These are phyloP conservation scores for Eulemur rubriventer DNA, from an alignment of 2,797 vertebrate genomes.

Conservation along the genomic window DNA sequence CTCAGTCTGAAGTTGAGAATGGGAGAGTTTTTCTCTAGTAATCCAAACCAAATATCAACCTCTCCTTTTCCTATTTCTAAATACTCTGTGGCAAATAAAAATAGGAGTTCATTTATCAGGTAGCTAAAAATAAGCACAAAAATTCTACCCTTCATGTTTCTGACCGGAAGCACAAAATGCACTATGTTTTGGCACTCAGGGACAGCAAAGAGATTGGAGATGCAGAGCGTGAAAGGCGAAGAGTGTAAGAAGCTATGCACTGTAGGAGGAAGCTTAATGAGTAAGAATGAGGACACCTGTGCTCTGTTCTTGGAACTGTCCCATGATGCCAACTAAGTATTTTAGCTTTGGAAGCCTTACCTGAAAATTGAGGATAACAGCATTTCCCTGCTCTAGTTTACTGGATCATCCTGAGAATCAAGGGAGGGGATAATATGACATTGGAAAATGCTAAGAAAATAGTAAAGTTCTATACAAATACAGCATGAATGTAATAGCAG, in stretches of 20 bases:
- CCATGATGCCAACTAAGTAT: neutral
- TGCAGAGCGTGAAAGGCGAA: neutral
- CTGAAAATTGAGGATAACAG: neutral
- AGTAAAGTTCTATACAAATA: neutral
- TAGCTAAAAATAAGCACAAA: conserved; percentile 33
- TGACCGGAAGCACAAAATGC: neutral
- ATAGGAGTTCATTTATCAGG: neutral
- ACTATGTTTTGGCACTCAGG: neutral
- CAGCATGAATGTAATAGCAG: neutral
- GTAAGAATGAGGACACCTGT: neutral
- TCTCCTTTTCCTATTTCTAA: neutral
- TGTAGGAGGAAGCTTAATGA: neutral
- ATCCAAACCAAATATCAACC: neutral
- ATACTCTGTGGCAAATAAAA: neutral
- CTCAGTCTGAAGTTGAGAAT: neutral
- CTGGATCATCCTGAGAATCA: neutral
- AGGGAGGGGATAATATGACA: neutral
- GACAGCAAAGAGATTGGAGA: neutral
- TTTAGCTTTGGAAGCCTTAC: neutral
- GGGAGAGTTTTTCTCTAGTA: conserved; percentile 19
- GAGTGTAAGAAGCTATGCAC: neutral
- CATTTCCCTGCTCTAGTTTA: neutral
- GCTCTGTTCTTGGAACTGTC: neutral
- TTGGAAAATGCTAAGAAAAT: neutral
- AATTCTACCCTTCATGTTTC: neutral